Conservation (phyloP, 2,888 invertebrate species). For the Dryobotodes eremita region DNA sequence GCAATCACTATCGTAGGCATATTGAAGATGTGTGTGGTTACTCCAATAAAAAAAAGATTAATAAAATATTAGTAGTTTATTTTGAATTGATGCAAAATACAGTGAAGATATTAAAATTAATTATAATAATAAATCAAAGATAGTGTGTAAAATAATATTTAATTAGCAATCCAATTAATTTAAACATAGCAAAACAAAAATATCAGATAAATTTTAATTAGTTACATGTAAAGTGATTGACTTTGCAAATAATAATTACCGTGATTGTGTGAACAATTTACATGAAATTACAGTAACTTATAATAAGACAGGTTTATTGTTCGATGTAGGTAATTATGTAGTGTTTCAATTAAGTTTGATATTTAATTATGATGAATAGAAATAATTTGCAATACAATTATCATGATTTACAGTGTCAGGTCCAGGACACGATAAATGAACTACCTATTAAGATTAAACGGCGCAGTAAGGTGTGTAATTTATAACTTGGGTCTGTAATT, state of each 20-base stretch:
- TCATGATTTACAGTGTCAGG: slow-evolving; percentile 11
- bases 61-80: neutral
- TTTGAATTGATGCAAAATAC: neutral
- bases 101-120: neutral
- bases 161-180: slow-evolving; percentile 31
- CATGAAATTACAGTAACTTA: slow-evolving; percentile 64
- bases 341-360: slow-evolving; percentile 32
- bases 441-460: slow-evolving; percentile 1
- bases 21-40: no score
- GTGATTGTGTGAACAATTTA: slow-evolving; percentile 53
- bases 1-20: neutral
- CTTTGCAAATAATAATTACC: slow-evolving; percentile 44
- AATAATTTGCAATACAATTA: slow-evolving; percentile 44
- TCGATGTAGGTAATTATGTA: slow-evolving; percentile 41
- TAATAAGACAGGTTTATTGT: slow-evolving; percentile 54
- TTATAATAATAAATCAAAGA: neutral
- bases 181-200: slow-evolving; percentile 24
- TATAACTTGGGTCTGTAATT: neutral
- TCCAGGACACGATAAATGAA: slow-evolving; percentile 6
- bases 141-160: neutral
- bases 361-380: slow-evolving; percentile 54
- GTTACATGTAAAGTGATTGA: slow-evolving; percentile 41
- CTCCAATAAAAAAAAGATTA: neutral
- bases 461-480: neutral
- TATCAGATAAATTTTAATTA: slow-evolving; percentile 47